Percentiles rank a stretch among this genome's conserved stretches.
Evolutionary conservation across 1,140 invertebrate species (phyloP).

Genomic region (Polyergus mexicanus): DNA sequence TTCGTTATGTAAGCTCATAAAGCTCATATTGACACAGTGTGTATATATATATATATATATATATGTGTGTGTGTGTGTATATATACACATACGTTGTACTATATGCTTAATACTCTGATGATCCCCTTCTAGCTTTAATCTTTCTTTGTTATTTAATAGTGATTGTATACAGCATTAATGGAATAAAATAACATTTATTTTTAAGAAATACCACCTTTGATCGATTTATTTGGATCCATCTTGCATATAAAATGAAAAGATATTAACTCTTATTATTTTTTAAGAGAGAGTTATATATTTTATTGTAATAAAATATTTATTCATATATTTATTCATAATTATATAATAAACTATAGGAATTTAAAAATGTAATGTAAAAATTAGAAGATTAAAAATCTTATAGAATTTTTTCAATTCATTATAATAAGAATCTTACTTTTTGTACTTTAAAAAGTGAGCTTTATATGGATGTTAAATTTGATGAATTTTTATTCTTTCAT

Average conservation of each 20-base stretch:
- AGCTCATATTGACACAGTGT: constrained; percentile 75
- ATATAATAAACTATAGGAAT: not conserved
- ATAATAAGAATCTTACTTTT: not conserved
- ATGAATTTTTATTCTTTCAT: not conserved
- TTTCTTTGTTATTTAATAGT: constrained; percentile 64
- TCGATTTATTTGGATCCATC: constrained; percentile 57
- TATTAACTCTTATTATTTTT: not conserved
- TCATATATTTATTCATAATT: too few species aligned
- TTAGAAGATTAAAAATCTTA: not conserved
- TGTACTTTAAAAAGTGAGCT: not conserved
- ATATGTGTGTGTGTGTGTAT: too few species aligned
- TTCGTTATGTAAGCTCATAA: constrained; percentile 94
- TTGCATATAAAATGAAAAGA: constrained; percentile 9
- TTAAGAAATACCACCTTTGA: constrained; percentile 59
- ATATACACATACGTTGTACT: constrained; percentile 52
- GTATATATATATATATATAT: constrained; percentile 4
- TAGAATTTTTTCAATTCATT: not conserved
- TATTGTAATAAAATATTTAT: not conserved
- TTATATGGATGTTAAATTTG: not conserved
- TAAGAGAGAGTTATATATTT: not conserved
- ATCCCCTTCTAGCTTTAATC: constrained; percentile 37
- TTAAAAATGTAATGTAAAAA: not conserved
- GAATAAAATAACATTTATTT: constrained; percentile 77
- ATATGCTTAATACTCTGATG: constrained; percentile 61
- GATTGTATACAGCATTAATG: constrained; percentile 63